Evolutionary conservation across 2,113 vertebrate genomes (phyloP), one percentile per base, ranked within the genome.

Genomic region (Psittacara wagleri): DNA sequence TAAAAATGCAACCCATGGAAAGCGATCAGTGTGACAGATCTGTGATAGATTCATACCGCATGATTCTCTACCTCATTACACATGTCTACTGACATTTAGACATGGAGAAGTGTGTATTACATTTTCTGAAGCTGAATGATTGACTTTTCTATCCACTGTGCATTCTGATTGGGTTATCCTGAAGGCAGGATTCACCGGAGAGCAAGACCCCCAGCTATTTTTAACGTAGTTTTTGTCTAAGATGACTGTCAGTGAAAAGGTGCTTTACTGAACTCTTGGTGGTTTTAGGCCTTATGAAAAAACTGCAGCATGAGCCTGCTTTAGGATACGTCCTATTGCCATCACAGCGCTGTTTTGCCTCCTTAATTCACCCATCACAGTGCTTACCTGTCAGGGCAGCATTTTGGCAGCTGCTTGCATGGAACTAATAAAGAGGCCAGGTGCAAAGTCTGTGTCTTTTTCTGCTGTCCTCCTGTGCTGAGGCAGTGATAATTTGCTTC

Each of bases 291-390:
- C 31, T 68, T 46, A 24, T 27, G 64, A 37, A 87, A 85, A 80
- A 51, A 68, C 14, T 44, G 4, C 4, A 3, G 6, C 41, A 63
- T 3, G 17, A 80, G 10, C 35, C 44, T 80, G 54, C 67, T 55
- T 2, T 64, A 55, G 48, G 48, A 17, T 46, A 28, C 0, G 0
- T 31, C 5, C 17, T 10, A 0, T 25, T 72, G 61, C 67, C 18
- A 52, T 43, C 48, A 33, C 5, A 23, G 54, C 7, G 1, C 19
- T 70, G 22, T 44, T 83, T 62, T 18, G 15, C 37, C 17, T 17
- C 25, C 0, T 2, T 64, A 28, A 20, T 69, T 76, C 33, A 35
- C 27, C 29, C 5, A 0, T 28, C 11, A 2, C 37, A 49, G 28
- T 29, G 11, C 25, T 86, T 62, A 37, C 41, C 35, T 66, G 13